Conservation (phyloP, 2,888 invertebrate species). For the Hirtodrosophila duncani region DNA sequence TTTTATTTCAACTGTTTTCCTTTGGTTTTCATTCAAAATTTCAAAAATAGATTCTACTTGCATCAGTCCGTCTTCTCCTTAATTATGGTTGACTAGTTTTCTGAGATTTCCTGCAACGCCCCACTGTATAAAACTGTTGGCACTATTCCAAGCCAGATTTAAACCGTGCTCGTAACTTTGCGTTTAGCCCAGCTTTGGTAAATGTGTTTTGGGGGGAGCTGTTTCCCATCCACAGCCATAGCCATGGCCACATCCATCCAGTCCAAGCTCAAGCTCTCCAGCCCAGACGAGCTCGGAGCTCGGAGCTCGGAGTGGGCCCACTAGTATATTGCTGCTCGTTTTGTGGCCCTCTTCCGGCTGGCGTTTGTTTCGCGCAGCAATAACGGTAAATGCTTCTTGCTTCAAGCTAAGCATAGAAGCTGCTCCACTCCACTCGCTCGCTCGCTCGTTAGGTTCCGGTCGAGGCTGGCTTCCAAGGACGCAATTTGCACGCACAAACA, state of each 20-base stretch:
- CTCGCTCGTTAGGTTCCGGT: conserved; percentile 13
- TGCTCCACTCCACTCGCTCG: conserved; percentile 3
- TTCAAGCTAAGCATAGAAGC: not conserved
- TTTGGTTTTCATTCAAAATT: no score
- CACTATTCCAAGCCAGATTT: not conserved
- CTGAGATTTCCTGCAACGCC: conserved; percentile 7
- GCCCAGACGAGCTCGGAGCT: no score
- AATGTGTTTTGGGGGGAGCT: conserved; percentile 42
- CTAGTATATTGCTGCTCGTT: no score
- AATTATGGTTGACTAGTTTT: no score
- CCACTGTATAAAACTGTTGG: not conserved
- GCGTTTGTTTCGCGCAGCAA: conserved; percentile 27
- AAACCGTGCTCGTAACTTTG: conserved; percentile 50
- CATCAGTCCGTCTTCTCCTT: no score
- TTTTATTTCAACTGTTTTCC: no score
- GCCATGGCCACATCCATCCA: conserved; percentile 2
- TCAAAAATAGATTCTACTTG: no score
- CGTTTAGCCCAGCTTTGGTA: conserved; percentile 55
- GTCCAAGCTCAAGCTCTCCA: no score
- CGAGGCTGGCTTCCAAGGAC: conserved; percentile 2
- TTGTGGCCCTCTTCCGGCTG: no score
- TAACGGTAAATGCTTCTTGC: conserved; percentile 29
- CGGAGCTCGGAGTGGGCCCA: no score
- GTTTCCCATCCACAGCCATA: conserved; percentile 14
- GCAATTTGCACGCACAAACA: conserved; percentile 65